Conservation (phyloP, 2,113 vertebrate species). For the Platysternon megacephalum region DNA sequence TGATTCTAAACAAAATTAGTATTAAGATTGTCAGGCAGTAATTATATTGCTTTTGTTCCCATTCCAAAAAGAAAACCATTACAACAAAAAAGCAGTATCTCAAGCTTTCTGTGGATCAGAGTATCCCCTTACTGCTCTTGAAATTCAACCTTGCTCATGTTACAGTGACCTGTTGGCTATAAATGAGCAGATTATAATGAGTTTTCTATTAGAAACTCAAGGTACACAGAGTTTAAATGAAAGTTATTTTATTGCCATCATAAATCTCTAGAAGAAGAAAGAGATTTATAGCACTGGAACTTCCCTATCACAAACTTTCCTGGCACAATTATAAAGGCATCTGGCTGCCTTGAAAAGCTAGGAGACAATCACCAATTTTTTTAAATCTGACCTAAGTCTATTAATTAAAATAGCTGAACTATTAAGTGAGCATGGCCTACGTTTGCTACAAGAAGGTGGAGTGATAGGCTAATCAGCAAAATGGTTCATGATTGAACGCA, state of each 20-base stretch:
- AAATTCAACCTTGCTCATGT: not conserved
- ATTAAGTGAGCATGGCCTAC: not conserved
- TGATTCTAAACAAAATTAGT: not conserved
- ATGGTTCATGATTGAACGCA: not conserved
- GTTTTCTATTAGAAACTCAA: slow-evolving; percentile 36
- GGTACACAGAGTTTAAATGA: not conserved
- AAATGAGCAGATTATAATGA: slow-evolving; percentile 30
- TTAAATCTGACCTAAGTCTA: not conserved
- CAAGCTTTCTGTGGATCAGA: not conserved
- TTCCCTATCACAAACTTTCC: not conserved
- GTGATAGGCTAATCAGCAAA: not conserved
- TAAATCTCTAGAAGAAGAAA: slow-evolving; percentile 30
- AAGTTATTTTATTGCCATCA: slow-evolving; percentile 14
- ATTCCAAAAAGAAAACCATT: not conserved
- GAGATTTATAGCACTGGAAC: not conserved
- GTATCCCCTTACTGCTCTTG: not conserved
- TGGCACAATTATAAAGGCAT: not conserved
- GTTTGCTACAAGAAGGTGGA: not conserved
- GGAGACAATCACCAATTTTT: not conserved
- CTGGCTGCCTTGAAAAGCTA: not conserved
- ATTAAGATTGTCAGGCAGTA: not conserved
- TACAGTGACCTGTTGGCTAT: not conserved
- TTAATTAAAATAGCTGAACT: not conserved
- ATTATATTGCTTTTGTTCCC: not conserved
- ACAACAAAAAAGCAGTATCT: not conserved